These are phyloP conservation scores for Lepidostoma basale DNA, from an alignment of 1,140 invertebrate species.

Conservation along the genomic window DNA sequence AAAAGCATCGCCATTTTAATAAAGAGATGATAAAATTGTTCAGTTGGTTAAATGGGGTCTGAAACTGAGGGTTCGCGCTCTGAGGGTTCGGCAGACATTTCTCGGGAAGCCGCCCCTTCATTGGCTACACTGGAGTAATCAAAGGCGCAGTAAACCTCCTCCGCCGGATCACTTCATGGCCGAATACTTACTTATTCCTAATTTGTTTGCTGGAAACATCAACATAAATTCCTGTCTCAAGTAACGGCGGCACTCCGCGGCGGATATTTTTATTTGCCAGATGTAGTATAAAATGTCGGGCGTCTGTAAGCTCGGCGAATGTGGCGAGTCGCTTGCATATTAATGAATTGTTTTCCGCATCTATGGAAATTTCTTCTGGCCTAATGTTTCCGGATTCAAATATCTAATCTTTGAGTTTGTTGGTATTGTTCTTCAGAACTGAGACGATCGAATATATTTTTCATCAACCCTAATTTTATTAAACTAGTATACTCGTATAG, in stretches of 20 bases:
- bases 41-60: too few relatives aligned
- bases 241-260: slow-evolving; percentile 1
- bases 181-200: slow-evolving; percentile 40
- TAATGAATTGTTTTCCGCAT: slow-evolving; percentile 3
- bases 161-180: slow-evolving; percentile 32
- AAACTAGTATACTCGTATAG: too few relatives aligned
- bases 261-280: slow-evolving; percentile 15
- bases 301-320: background rate
- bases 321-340: slow-evolving; percentile 8
- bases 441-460: too few relatives aligned
- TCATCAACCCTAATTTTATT: too few relatives aligned
- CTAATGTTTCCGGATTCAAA: background rate
- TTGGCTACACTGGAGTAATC: slow-evolving; percentile 19
- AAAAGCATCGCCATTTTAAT: too few relatives aligned
- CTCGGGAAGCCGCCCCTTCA: background rate
- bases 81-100: background rate
- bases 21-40: too few relatives aligned
- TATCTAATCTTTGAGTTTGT: too few relatives aligned
- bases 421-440: too few relatives aligned
- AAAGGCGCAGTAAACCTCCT: slow-evolving; percentile 27
- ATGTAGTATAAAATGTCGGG: slow-evolving; percentile 16
- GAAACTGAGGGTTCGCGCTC: too few relatives aligned
- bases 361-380: background rate
- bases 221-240: slow-evolving; percentile 30
- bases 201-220: slow-evolving; percentile 36